phyloP scores from a whole-genome alignment of 30 jellyfish, hydroid and myxozoan genomes.

The Morbakka virulenta region DNA sequence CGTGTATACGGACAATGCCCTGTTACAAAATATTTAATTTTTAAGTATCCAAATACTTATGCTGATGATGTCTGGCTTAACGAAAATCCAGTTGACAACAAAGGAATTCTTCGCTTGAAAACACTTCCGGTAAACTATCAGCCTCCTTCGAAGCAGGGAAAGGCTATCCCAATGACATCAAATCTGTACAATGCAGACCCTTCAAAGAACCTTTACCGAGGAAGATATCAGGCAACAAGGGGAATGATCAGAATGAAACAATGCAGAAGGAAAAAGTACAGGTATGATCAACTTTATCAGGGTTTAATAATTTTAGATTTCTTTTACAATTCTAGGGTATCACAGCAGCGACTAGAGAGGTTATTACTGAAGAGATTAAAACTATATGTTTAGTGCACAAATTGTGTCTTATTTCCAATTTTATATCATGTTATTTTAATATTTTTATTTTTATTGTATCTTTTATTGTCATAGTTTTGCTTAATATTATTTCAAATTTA shows the following conservation, averaged over 20 bases:
- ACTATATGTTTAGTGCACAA: too few species aligned
- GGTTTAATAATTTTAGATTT: background rate
- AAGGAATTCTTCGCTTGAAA: conserved; percentile 52
- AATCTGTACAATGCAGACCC: conserved; percentile 91
- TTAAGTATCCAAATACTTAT: conserved; percentile 47
- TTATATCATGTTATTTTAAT: too few species aligned
- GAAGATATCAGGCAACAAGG: conserved; percentile 44
- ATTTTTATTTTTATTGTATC: too few species aligned
- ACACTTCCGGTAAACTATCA: conserved; percentile 78
- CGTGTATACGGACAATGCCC: conserved; percentile 69
- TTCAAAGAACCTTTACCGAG: conserved; percentile 55
- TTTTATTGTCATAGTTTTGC: too few species aligned
- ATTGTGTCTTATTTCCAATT: too few species aligned
- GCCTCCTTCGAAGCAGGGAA: conserved; percentile 84
- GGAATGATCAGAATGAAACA: conserved; percentile 52
- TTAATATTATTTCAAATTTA: too few species aligned
- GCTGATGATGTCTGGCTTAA: conserved; percentile 27
- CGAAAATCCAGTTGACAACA: conserved; percentile 51
- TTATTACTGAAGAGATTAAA: too few species aligned
- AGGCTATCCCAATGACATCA: conserved; percentile 71
- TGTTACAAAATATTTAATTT: conserved; percentile 30
- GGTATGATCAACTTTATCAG: conserved; percentile 31
- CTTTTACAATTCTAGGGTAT: too few species aligned
- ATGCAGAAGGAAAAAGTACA: conserved; percentile 57
- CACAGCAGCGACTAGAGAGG: too few species aligned